These are phyloP conservation scores for Mirounga angustirostris DNA, from an alignment of 2,113 vertebrate species.

Conservation along the genomic window DNA sequence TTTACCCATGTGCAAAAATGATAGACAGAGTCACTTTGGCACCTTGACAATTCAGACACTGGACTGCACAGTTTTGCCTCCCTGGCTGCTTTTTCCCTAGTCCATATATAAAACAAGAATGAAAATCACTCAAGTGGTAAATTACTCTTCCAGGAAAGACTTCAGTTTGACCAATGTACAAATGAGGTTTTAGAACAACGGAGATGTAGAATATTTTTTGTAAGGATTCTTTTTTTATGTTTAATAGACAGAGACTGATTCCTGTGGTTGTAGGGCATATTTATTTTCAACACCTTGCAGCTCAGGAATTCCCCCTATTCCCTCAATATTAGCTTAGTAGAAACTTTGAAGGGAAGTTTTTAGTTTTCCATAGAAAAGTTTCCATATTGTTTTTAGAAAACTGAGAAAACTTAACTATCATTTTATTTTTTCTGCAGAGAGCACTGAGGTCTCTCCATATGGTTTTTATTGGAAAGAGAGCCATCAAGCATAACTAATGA, in stretches of 20 bases:
- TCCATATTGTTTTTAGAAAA: constrained; percentile 2
- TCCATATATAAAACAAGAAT: neutral
- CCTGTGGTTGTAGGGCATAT: neutral
- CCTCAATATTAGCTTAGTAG: neutral
- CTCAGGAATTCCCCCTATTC: neutral
- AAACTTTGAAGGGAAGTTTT: constrained; percentile 28
- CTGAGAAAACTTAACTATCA: neutral
- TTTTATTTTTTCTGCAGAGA: neutral
- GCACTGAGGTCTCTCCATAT: neutral
- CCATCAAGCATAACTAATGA: neutral
- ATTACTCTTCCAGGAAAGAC: constrained; percentile 11
- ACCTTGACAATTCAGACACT: neutral
- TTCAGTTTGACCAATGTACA: neutral
- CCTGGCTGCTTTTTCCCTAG: neutral
- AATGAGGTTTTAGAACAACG: neutral
- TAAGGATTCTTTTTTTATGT: neutral
- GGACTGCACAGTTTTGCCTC: neutral
- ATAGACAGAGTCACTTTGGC: neutral
- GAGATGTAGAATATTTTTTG: neutral
- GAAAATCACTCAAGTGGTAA: constrained; percentile 42
- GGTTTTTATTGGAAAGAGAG: neutral
- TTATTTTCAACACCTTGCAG: neutral
- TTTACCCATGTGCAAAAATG: neutral
- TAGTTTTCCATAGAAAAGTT: neutral
- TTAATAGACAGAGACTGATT: neutral